Base-by-base conservation (phyloP, 2,888 invertebrate genomes). In the Elmis aenea region DNA sequence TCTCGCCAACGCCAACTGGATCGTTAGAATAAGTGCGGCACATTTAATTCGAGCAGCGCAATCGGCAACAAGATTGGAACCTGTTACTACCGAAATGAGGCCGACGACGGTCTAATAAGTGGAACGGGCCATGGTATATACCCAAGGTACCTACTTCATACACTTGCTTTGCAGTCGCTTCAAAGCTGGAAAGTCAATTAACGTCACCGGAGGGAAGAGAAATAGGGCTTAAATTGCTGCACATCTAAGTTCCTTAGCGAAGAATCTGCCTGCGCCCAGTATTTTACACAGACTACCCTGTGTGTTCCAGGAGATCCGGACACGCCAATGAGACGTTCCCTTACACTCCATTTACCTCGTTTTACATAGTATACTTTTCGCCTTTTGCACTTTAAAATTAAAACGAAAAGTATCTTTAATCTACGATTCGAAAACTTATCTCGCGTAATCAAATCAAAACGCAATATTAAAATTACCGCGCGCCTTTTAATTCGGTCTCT, bases 171-270 rank as follows among this genome's bases (percentile, higher is more conserved):
- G 51, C 50, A 58, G 57, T 57, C 54, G 55, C 57, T 58, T 56
- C 56, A 59, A 61, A 57, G 61, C 64, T 60, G 60, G 59, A 61
- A 63, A 63, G 66, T 67, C 66, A 64, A 66, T 67, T 67, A 66
- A 66, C 60, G 67, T 67, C 66, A 65, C 57, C 58, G 59, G 58
- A 59, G 58, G 57, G 58, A 64, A 64, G 64, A 66, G 67, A 66
- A 65, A 67, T 66, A 64, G 63, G 59, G 64, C 62, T 62, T 64
- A 64, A 67, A 66, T 67, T 66, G 65, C 65, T 56, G 63, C 61
- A 61, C 64, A 66, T 64, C 62, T 59, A 58, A 61, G 62, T 60
- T 64, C 58, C 62, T 61, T 57, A 61, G 55, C 52, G 51, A 54
- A 51, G 58, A 60, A 58, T 60, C 61, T 59, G 59, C 60, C 57